These are phyloP conservation scores for Diplolepis rosae DNA, from an alignment of 2,888 invertebrate genomes.

Conservation along the genomic window DNA sequence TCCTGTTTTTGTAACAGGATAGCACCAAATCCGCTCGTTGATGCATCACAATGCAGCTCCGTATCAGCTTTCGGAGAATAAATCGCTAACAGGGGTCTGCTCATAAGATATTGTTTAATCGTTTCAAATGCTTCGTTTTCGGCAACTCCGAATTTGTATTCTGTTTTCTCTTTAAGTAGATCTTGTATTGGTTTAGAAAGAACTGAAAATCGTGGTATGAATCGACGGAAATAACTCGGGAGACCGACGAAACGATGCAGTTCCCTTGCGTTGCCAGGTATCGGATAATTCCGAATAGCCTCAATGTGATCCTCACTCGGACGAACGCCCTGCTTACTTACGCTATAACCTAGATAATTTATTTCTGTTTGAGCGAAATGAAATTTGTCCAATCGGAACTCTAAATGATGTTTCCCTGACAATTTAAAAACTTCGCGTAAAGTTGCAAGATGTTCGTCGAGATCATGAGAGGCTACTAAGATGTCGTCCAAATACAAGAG, in stretches of 20 bases:
- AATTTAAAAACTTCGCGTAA: conserved; percentile 37
- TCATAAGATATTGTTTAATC: conserved; percentile 46
- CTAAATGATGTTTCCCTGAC: background rate
- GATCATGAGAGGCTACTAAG: background rate
- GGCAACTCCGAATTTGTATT: conserved; percentile 50
- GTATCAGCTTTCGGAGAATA: conserved; percentile 55
- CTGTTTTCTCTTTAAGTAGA: conserved; percentile 35
- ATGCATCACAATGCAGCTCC: conserved; percentile 54
- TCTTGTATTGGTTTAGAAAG: conserved; percentile 47
- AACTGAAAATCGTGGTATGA: conserved; percentile 42
- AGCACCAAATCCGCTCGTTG: conserved; percentile 42
- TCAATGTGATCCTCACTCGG: conserved; percentile 11
- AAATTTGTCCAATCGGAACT: conserved; percentile 30
- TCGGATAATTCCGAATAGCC: conserved; percentile 22
- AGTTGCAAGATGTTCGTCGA: conserved; percentile 18
- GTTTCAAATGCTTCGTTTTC: conserved; percentile 50
- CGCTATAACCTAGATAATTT: conserved; percentile 15
- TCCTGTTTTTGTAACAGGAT: conserved; percentile 48
- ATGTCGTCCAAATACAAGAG: background rate
- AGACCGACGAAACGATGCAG: conserved; percentile 32
- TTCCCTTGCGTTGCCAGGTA: conserved; percentile 15
- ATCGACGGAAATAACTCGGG: conserved; percentile 45
- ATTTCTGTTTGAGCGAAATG: conserved; percentile 1
- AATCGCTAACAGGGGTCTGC: conserved; percentile 54
- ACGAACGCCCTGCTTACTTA: conserved; percentile 19